Base-by-base conservation (phyloP, 2,113 vertebrate species). In the Paratilapia polleni region DNA sequence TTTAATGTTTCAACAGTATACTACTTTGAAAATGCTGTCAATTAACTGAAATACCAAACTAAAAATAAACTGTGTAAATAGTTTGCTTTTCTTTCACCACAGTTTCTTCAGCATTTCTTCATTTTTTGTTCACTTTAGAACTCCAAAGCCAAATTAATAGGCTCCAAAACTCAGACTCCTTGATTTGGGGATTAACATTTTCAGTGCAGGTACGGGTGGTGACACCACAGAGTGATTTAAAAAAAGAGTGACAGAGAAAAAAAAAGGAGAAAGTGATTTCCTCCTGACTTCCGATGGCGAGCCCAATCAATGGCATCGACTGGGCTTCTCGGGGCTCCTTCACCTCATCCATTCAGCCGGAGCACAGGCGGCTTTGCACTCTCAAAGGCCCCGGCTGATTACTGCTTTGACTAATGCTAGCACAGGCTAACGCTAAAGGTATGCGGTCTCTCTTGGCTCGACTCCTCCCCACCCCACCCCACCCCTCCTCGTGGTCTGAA, bases 221-320 rank as follows among this genome's bases (percentile, higher is more conserved):
- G 83, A 66, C 66, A 52, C 77, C 20, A 13, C 19, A 43, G 34
- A 64, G 49, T 41, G 61, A 66, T 19, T 52, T 41, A 75, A 76
- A 78, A 68, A 62, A 36, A 73, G 34, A 83, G 20, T 20, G 36
- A 82, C n/a, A 83, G 57, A 76, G 60, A 59, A 49, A 77, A 43
- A 64, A 74, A 49, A 3, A 28, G 36, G 61, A 80, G 20, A 49
- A 78, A 74, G 76, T 80, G 38, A 79, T 84, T 85, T 87, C 61
- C 63, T 87, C 74, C 81, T 26, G 19, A 63, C 49, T 83, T 85
- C 79, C 68, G 36, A 77, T 88, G n/a, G n/a, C n/a, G n/a, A n/a
- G n/a, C 76, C 94, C 89, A 90, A 94, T 96, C 95, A 88, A 95
- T 95, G 84, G 64, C 81, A 95, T 96, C 90, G 95, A 95, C 78